phyloP scores from a whole-genome alignment of 2,888 invertebrate genomes.

The Drosophila mimetica region DNA sequence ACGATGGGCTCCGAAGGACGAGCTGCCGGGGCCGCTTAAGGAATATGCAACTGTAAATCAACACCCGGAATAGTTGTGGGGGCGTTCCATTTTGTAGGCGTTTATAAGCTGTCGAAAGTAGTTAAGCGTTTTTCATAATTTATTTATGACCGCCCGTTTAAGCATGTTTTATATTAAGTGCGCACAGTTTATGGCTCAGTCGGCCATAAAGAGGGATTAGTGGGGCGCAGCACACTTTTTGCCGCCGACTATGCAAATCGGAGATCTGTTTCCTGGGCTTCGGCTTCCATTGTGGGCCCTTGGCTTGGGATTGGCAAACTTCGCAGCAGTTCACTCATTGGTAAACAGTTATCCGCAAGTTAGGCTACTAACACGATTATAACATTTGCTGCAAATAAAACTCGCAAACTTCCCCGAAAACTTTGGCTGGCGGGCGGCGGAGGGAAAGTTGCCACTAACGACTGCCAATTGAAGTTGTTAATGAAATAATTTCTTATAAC shows the following conservation, averaged over 20 bases:
- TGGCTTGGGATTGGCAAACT: constrained; percentile 18
- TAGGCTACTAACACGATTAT: constrained; percentile 73
- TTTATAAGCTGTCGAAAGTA: constrained; percentile 81
- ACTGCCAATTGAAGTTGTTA: constrained; percentile 76
- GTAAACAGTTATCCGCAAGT: constrained; percentile 75
- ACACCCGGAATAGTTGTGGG: constrained; percentile 69
- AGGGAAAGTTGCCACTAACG: constrained; percentile 55
- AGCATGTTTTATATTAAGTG: constrained; percentile 80
- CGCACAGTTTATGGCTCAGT: constrained; percentile 72
- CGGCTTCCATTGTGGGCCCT: background rate
- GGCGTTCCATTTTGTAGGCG: constrained; percentile 71
- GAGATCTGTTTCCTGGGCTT: constrained; percentile 10
- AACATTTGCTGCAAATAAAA: constrained; percentile 67
- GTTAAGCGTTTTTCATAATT: constrained; percentile 81
- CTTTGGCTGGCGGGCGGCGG: constrained; percentile 40
- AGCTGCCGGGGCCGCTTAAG: constrained; percentile 49
- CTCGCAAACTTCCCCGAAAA: constrained; percentile 45
- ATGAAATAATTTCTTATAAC: constrained; percentile 74
- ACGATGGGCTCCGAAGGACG: constrained; percentile 7
- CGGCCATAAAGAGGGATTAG: constrained; percentile 75
- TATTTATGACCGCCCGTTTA: constrained; percentile 75
- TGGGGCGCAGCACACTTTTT: constrained; percentile 57
- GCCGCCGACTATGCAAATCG: constrained; percentile 62
- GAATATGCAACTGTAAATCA: constrained; percentile 81
- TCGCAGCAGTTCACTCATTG: constrained; percentile 56